Percentiles rank a stretch among this genome's conserved stretches.
Evolutionary conservation across 2,113 vertebrate species (phyloP).

Genomic region (Boulengeromyrus knoepffleri): DNA sequence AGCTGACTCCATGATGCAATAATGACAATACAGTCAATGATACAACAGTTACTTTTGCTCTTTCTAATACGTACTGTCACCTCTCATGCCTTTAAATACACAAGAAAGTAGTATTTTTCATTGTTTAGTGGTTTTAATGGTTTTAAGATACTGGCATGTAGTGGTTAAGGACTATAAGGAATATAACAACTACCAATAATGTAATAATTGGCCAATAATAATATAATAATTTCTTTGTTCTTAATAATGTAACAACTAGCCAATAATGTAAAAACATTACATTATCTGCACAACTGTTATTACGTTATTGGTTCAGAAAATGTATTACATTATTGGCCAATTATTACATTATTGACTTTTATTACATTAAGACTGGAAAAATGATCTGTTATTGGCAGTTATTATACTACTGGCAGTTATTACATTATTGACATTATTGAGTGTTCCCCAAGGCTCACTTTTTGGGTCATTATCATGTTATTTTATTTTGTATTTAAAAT

Average conservation of each 20-base stretch:
- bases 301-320: neutral
- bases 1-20: neutral
- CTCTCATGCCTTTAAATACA: neutral
- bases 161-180: neutral
- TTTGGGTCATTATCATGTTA: neutral
- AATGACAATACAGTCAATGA: neutral
- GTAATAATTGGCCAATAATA: neutral
- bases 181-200: neutral
- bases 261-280: neutral
- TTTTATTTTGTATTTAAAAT: neutral
- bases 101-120: neutral
- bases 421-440: neutral
- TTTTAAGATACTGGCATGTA: neutral
- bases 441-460: neutral
- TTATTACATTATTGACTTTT: neutral
- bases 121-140: neutral
- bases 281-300: neutral
- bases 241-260: neutral
- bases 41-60: neutral
- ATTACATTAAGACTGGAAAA: neutral
- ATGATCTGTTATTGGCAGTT: neutral
- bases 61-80: neutral
- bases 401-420: neutral
- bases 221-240: neutral
- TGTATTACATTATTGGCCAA: neutral